phyloP scores from a whole-genome alignment of 1,140 invertebrate genomes.

The Dolichoris vasculosae region DNA sequence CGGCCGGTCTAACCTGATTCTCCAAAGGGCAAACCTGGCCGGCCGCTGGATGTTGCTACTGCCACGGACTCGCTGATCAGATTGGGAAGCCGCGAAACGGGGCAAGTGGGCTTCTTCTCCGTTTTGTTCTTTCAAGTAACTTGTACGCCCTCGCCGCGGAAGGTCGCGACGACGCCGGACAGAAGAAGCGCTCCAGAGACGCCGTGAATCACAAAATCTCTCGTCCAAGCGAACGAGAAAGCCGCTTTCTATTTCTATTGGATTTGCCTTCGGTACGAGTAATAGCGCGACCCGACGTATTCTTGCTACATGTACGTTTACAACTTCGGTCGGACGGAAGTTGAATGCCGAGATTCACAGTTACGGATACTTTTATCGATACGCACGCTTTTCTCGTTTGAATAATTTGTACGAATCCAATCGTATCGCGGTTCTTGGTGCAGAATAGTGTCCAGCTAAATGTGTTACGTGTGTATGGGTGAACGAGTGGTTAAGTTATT shows the following conservation, averaged over 20 bases:
- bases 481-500: neutral
- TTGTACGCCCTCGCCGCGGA: slow-evolving; percentile 66
- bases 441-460: neutral
- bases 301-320: neutral
- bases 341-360: neutral
- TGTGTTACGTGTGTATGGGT: neutral
- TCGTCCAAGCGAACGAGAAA: neutral
- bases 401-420: neutral
- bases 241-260: neutral
- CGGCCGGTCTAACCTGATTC: slow-evolving; percentile 76
- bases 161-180: slow-evolving; percentile 53
- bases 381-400: neutral
- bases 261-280: neutral
- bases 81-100: slow-evolving; percentile 61
- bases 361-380: neutral
- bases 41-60: slow-evolving; percentile 4
- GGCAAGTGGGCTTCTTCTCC: slow-evolving; percentile 53
- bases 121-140: slow-evolving; percentile 66
- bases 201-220: neutral
- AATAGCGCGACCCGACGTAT: neutral
- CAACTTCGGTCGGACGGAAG: neutral
- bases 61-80: slow-evolving; percentile 58
- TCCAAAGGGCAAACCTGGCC: slow-evolving; percentile 50
- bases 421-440: neutral
- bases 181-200: neutral